Evolutionary conservation across 2,113 vertebrate genomes (phyloP).

Genomic region (Brevimyrus niger): DNA sequence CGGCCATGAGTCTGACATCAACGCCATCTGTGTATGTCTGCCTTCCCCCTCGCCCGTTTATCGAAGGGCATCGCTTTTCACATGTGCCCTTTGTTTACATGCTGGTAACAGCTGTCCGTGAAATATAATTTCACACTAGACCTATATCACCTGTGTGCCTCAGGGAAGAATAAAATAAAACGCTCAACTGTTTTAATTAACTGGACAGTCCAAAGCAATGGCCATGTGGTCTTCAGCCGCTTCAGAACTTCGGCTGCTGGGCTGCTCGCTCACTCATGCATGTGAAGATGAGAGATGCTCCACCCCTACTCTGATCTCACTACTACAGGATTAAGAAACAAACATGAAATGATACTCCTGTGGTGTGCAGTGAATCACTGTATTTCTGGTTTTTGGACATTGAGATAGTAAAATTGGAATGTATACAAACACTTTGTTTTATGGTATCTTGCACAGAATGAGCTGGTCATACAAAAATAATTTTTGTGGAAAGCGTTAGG

Average conservation of each 20-base stretch:
- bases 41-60: not conserved
- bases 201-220: not conserved
- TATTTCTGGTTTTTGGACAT: not conserved
- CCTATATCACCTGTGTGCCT: not conserved
- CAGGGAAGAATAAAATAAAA: not conserved
- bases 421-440: not conserved
- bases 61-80: not conserved
- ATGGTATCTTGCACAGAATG: not conserved
- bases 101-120: not conserved
- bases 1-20: conserved; percentile 97
- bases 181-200: not conserved
- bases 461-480: not conserved
- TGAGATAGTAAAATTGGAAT: not conserved
- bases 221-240: not conserved
- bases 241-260: not conserved
- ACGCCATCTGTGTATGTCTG: conserved; percentile 90
- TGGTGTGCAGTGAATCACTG: not conserved
- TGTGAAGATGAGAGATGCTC: not conserved
- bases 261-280: not conserved
- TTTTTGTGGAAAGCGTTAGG: not conserved
- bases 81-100: not conserved
- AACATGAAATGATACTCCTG: not conserved
- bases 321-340: not conserved
- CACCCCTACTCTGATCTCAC: not conserved
- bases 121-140: conserved; percentile 3